Evolutionary conservation across 2,113 vertebrate genomes (phyloP), one percentile per base, ranked within the genome.

Genomic region (Ptilorrhoa leucosticta): DNA sequence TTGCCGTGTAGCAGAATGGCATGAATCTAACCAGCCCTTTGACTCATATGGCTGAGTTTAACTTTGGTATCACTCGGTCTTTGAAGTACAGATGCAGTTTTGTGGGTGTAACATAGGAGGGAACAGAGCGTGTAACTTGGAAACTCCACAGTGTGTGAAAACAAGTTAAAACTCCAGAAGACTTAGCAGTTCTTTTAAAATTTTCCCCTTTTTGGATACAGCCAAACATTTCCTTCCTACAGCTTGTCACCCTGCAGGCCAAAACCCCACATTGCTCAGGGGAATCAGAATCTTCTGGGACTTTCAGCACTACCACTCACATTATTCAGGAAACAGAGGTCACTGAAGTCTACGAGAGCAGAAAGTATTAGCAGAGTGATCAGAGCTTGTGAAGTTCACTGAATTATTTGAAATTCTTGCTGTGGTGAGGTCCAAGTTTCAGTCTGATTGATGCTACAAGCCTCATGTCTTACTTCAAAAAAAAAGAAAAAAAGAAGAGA

Each of bases 91-190:
- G 79, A 83, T 86, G 87, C 51, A 80, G 22, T 77, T 94, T 70
- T 81, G 70, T 82, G 78, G 78, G 44, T 87, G 80, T 83, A 78
- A 83, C n/a, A 86, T 68, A 70, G 76, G 64, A 83, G 58, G 42
- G 42, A 97, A 76, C 68, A 90, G 63, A 88, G 51, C 61, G 83
- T 76, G 39, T 50, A 73, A 83, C 83, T 94, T 96, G 94, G 79
- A 90, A 94, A 76, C 51, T 75, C 42, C 37, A 56, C 42, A 66
- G 51, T 13, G 54, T 90, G 79, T 84, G 85, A 96, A 96, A 97
- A 80, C 50, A 80, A 94, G 45, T 85, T 66, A 35, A 70, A 88
- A 50, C 66, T 89, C 51, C 56, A 69, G 63, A 70, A 80, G 50
- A 69, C 42, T 89, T 86, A 77, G 1, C 2, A 10, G 22, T 68